Conservation (phyloP, 2,888 invertebrate species). For the Pheosia gnoma region DNA sequence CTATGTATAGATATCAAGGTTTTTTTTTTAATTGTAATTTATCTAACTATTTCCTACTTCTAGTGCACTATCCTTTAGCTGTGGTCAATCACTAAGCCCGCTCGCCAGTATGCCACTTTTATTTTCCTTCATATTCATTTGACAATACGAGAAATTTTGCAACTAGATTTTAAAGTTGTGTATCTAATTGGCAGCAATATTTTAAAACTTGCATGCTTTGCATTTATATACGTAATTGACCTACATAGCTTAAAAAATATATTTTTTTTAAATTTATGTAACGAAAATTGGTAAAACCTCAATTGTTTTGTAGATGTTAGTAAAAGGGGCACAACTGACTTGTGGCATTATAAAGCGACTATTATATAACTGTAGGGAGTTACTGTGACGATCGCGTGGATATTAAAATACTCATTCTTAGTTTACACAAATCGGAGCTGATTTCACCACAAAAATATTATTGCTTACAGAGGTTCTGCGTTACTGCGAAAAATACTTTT, state of each 20-base stretch:
- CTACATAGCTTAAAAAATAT: background rate
- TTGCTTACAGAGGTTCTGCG: constrained; percentile 77
- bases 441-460: constrained; percentile 79
- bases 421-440: constrained; percentile 61
- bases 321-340: constrained; percentile 60
- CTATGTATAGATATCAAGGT: constrained; percentile 83
- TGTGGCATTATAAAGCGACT: constrained; percentile 69
- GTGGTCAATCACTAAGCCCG: constrained; percentile 78
- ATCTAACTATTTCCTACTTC: constrained; percentile 77
- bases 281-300: no score
- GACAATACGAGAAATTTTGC: constrained; percentile 8
- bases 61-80: constrained; percentile 81
- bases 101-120: constrained; percentile 59
- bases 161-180: background rate
- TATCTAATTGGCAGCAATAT: background rate
- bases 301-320: constrained; percentile 19
- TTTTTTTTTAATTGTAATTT: constrained; percentile 75
- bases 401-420: constrained; percentile 76
- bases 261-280: no score
- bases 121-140: constrained; percentile 23
- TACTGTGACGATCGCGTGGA: constrained; percentile 71
- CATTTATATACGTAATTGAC: background rate
- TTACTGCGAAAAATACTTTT: constrained; percentile 74
- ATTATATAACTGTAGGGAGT: constrained; percentile 46
- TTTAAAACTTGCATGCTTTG: background rate